Evolutionary conservation across 2,113 vertebrate genomes (phyloP), one percentile per base, ranked within the genome.

Genomic region (Polypterus senegalus): DNA sequence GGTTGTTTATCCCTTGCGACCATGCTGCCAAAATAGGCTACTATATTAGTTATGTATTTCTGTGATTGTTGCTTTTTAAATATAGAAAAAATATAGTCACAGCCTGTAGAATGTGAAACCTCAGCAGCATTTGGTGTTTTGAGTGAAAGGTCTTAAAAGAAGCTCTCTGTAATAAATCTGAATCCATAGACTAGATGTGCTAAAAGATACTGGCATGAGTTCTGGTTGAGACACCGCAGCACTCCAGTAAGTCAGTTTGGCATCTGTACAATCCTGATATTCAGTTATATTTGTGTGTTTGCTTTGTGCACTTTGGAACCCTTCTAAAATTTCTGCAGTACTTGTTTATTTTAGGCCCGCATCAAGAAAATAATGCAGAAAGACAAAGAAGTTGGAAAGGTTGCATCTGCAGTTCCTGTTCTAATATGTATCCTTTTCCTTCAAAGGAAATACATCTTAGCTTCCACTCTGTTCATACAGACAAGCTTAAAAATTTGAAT

Each of bases 311-410:
- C 47, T 65, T 9, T 59, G n/a, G 6, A 46, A 6, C 6, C 48
- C 9, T 9, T 59, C 6, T 5, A 46, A 64, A 45, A n/a, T 46
- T 43, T 49, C 5, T 48, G 52, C 46, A 54, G 9, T 46, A 9
- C 44, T 4, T 44, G 48, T 27, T 57, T 62, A 3, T 58, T 53
- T 54, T 8, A 87, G 85, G 74, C 71, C 66, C 80, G 81, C 61
- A 78, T 87, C 53, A 86, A 84, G 54, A 86, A 84, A 63, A 87
- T 85, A 61, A 87, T 86, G 83, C 83, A 85, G 69, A 87, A 81
- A 66, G 76, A 86, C n/a, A 58, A 77, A 1, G 82, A 86, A 67
- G 81, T 86, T 48, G 85, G 85, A 7, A 74, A 77, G 71, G 84
- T 87, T 4, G 77, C 83, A 2, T 67, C 74, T 66, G 79, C 83